Base-by-base conservation (phyloP, 2,113 vertebrate species). In the Oxyura jamaicensis region DNA sequence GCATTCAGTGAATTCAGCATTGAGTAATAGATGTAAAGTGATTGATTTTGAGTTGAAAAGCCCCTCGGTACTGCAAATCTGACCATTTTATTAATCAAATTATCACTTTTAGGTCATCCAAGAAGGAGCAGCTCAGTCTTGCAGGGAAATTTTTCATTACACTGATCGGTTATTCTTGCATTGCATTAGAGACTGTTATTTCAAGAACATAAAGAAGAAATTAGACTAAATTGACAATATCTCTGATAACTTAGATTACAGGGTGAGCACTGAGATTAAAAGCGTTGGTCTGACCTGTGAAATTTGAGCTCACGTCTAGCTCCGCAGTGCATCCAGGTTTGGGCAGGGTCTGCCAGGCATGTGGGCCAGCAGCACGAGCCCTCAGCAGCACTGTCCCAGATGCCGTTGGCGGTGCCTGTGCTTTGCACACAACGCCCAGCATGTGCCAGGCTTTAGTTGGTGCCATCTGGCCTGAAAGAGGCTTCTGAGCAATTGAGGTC, bases 31-130 rank as follows among this genome's bases (percentile, higher is more conserved):
- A 62, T 74, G 74, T 46, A 59, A 88, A 90, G 56, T 41, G 58
- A 97, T 90, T 78, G 87, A 93, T 93, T 92, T 59, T 8, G 59
- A 71, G 71, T 17, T 50, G 86, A 71, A 94, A 94, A 94, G 85
- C 84, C 69, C 88, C 88, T 80, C 9, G 14, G 72, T 76, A 11
- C 72, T 90, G 82, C 66, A 86, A 69, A 92, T 86, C 79, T 84
- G 82, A 58, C 82, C 53, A 65, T 95, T 96, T 96, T 91, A 90
- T 96, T 95, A 82, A 96, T 91, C 90, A 91, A 82, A 92, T 95
- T 83, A 91, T 86, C 85, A 90, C 66, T 91, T 72, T 29, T 31
- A 33, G 13, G 59, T 46, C 88, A 80, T 68, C 80, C 63, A 74
- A 90, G 62, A 87, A 86, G 75, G 23, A 86, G 75, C 78, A 83